Percentiles rank a stretch among this genome's conserved stretches.
These are phyloP conservation scores for Tetrax tetrax DNA, from an alignment of 2,113 vertebrate species.

Conservation along the genomic window DNA sequence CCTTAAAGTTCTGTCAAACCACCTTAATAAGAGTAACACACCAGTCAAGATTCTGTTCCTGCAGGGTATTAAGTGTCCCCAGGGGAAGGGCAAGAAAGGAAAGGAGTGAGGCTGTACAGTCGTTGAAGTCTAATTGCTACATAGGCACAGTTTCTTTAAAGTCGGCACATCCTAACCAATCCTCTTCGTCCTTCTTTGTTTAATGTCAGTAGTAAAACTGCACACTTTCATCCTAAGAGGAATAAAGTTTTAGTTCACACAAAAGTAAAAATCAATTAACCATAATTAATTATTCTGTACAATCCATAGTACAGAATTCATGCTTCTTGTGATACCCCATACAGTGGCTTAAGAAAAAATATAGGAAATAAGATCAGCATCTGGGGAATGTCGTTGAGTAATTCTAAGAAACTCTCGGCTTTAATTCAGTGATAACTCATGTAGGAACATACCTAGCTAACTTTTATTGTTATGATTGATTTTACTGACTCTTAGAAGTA, in stretches of 20 bases:
- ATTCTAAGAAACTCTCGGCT: background rate
- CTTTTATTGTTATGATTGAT: background rate
- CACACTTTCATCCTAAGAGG: background rate
- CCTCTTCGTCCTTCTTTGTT: background rate
- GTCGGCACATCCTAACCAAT: background rate
- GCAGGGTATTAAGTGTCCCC: background rate
- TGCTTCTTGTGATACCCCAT: background rate
- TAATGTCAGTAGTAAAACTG: background rate
- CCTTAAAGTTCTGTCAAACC: background rate
- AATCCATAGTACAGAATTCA: background rate
- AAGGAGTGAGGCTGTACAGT: background rate
- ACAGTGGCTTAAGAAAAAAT: background rate
- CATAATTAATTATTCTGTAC: background rate
- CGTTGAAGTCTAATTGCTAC: background rate
- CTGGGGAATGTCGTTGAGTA: background rate
- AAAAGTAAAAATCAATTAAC: conserved; percentile 11
- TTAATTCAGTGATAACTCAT: conserved; percentile 1
- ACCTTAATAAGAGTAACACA: background rate
- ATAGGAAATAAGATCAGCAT: background rate
- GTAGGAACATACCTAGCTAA: background rate
- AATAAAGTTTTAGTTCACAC: background rate
- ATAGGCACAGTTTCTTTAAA: background rate
- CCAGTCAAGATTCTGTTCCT: background rate
- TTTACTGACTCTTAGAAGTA: background rate
- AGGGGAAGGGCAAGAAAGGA: background rate